A percentile compares a stretch with the other conserved stretches of the same genome.
These are phyloP conservation scores for Parelbella ahira DNA, from an alignment of 2,888 invertebrate genomes.

Conservation along the genomic window DNA sequence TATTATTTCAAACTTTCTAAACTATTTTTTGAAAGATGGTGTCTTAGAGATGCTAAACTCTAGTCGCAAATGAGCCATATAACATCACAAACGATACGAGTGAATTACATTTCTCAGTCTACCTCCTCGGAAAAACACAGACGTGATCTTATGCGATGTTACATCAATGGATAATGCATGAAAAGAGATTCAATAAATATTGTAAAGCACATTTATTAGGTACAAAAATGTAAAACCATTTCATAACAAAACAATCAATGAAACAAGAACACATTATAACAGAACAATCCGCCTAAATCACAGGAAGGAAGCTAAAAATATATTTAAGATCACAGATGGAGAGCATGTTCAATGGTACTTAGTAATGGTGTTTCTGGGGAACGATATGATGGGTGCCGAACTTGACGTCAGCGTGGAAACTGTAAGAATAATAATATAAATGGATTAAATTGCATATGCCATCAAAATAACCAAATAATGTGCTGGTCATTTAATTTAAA, in stretches of 20 bases:
- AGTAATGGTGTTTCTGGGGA: slow-evolving; percentile 35
- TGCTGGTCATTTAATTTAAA: too few species aligned
- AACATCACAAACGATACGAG: too few species aligned
- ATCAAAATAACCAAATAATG: too few species aligned
- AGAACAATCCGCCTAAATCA: slow-evolving; percentile 9
- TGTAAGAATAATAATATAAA: too few species aligned
- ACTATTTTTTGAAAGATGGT: too few species aligned
- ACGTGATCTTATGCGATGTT: too few species aligned
- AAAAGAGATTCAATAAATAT: background rate
- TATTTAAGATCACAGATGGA: slow-evolving; percentile 17
- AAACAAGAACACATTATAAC: slow-evolving; percentile 12
- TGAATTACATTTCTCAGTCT: too few species aligned
- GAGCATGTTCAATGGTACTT: slow-evolving; percentile 14
- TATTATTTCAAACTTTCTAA: too few species aligned
- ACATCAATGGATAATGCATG: background rate
- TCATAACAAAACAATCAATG: slow-evolving; percentile 11
- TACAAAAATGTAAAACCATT: slow-evolving; percentile 23
- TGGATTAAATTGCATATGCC: too few species aligned
- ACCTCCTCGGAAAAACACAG: too few species aligned
- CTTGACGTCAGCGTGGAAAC: slow-evolving; percentile 42
- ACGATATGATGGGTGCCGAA: slow-evolving; percentile 40
- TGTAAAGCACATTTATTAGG: slow-evolving; percentile 12
- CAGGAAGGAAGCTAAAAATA: slow-evolving; percentile 3
- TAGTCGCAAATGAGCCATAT: too few species aligned
- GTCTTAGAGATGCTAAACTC: too few species aligned